Percentiles rank a stretch among this genome's conserved stretches.
Conservation (phyloP, 2,888 invertebrate species). For the Apodemia mormo region DNA sequence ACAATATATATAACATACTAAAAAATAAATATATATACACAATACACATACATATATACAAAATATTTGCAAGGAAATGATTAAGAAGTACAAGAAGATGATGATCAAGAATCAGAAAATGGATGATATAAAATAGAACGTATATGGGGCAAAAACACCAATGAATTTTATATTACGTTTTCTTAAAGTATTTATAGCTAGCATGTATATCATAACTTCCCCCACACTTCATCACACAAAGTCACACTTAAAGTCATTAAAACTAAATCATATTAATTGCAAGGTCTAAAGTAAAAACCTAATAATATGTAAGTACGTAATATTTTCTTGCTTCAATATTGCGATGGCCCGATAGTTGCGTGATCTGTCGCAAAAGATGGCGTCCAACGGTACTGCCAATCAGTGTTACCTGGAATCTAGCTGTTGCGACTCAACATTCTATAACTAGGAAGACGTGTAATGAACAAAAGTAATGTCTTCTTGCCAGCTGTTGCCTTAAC, state of each 20-base stretch:
- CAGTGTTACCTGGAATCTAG: conserved; percentile 63
- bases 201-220: too few relatives aligned
- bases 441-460: conserved; percentile 45
- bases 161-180: too few relatives aligned
- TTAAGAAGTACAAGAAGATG: too few relatives aligned
- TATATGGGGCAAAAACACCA: too few relatives aligned
- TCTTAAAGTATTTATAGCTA: too few relatives aligned
- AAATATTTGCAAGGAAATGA: too few relatives aligned
- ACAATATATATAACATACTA: too few relatives aligned
- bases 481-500: neutral
- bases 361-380: conserved; percentile 17
- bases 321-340: conserved; percentile 14
- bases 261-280: conserved; percentile 11
- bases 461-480: conserved; percentile 30
- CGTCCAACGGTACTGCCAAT: conserved; percentile 61
- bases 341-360: conserved; percentile 4
- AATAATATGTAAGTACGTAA: neutral
- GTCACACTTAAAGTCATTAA: neutral
- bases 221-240: neutral
- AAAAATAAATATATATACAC: too few relatives aligned
- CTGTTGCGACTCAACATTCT: conserved; percentile 52
- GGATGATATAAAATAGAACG: too few relatives aligned
- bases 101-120: too few relatives aligned
- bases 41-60: too few relatives aligned
- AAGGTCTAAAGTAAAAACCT: conserved; percentile 25